Base-by-base conservation (phyloP, 2,888 invertebrate genomes). In the Dolichomitus sp. region DNA sequence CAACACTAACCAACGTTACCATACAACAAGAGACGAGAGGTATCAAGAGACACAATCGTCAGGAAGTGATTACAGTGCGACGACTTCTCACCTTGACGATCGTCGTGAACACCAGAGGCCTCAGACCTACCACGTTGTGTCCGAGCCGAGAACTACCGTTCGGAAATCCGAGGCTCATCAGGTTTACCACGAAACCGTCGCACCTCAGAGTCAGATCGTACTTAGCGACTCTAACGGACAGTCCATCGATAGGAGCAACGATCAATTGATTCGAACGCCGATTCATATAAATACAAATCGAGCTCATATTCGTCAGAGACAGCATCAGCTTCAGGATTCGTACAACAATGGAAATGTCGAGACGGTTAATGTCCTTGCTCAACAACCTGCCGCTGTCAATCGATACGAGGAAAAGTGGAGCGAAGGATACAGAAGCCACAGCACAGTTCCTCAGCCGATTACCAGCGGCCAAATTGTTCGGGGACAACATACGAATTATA, bases 321-420 rank as follows among this genome's bases (percentile, higher is more conserved):
- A 45, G 7, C 1, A 23, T 75, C 12, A 63, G 17, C 50, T 19
- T 7, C 78, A 83, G 4, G 78, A 33, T 65, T 61, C n/a, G 0
- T 81, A 89, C 17, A 75, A 27, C 14, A 33, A 78, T 27, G 68
- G 23, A 3, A 50, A 70, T 30, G 80, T 65, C 17, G 69, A 75
- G 37, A 65, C n/a, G 4, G 27, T 76, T 11, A 42, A 61, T n/a
- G 23, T 37, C 12, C 11, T 50, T 17, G 33, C 72, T 70, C 84
- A 40, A 27, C 45, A 40, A 59, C 54, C 83, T 7, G 74, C 81
- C 0, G 81, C 73, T 17, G 54, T 65, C 0, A 66, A 59, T n/a
- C 86, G 78, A 6, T 87, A 89, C 19, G 86, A 87, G 52, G 85
- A 89, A 68, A 85, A 87, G 0, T 89, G 88, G 90, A 85, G 85